phyloP scores from a whole-genome alignment of 2,797 vertebrate species.

The Etheostoma nigrum region DNA sequence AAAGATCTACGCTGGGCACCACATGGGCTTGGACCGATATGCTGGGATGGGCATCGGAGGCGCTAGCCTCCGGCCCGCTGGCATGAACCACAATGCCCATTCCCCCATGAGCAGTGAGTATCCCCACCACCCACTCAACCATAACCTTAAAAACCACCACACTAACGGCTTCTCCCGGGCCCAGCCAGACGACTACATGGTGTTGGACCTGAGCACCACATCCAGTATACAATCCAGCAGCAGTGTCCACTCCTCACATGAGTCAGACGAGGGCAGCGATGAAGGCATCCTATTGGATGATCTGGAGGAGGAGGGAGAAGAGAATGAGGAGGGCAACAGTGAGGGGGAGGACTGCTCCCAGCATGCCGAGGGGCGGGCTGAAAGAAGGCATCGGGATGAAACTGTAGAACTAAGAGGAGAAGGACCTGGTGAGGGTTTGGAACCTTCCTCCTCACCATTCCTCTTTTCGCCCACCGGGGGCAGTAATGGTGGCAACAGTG shows the following conservation, averaged over 20 bases:
- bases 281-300: constrained; percentile 97
- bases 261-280: constrained; percentile 96
- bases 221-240: constrained; percentile 97
- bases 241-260: constrained; percentile 95
- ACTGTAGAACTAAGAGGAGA: constrained; percentile 62
- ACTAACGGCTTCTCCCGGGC: constrained; percentile 91
- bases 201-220: constrained; percentile 96
- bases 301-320: constrained; percentile 85
- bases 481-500: constrained; percentile 88
- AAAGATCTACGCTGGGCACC: constrained; percentile 93
- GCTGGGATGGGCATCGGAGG: constrained; percentile 89
- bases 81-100: constrained; percentile 88
- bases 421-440: constrained; percentile 68
- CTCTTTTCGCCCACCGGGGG: constrained; percentile 87
- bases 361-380: constrained; percentile 74
- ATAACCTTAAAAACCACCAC: constrained; percentile 72
- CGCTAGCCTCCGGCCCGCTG: constrained; percentile 83
- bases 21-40: constrained; percentile 93
- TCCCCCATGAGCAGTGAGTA: constrained; percentile 91
- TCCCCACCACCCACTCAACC: constrained; percentile 77
- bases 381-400: constrained; percentile 73
- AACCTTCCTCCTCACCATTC: constrained; percentile 86
- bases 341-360: constrained; percentile 94
- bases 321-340: constrained; percentile 85
- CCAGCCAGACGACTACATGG: constrained; percentile 94